A percentile compares a stretch with the other conserved stretches of the same genome.
These are phyloP conservation scores for Chromis chromis DNA, from an alignment of 2,797 vertebrate species.

Conservation along the genomic window DNA sequence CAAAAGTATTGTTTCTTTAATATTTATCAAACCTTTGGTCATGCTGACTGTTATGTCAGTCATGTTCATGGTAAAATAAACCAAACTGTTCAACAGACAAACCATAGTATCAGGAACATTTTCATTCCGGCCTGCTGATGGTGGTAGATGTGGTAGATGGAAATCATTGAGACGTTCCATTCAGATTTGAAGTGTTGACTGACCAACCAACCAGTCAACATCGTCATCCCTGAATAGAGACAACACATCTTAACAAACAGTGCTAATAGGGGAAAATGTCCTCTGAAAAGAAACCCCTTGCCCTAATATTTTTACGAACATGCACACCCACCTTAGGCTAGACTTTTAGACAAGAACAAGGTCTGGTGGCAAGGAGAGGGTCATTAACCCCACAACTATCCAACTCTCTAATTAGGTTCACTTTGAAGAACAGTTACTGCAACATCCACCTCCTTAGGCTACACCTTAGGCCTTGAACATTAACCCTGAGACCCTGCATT, in stretches of 20 bases:
- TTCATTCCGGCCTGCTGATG: background rate
- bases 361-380: conserved; percentile 44
- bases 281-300: background rate
- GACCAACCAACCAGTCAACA: background rate
- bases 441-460: conserved; percentile 47
- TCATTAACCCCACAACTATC: conserved; percentile 58
- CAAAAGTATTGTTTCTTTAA: background rate
- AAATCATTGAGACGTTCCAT: background rate
- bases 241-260: background rate
- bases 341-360: conserved; percentile 39
- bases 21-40: background rate
- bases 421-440: conserved; percentile 63
- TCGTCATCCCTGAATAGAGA: background rate
- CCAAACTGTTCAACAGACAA: background rate
- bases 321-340: conserved; percentile 28
- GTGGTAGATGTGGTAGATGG: background rate
- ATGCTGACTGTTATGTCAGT: background rate
- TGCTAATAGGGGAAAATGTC: background rate
- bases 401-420: conserved; percentile 65
- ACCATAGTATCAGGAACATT: background rate
- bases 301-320: background rate
- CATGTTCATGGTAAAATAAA: background rate
- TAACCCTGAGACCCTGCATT: conserved; percentile 37
- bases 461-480: conserved; percentile 52
- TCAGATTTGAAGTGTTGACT: background rate